Percentiles rank a stretch among this genome's conserved stretches.
Conservation (phyloP, 2,113 vertebrate species). For the Cyphomyrus plagiostoma region DNA sequence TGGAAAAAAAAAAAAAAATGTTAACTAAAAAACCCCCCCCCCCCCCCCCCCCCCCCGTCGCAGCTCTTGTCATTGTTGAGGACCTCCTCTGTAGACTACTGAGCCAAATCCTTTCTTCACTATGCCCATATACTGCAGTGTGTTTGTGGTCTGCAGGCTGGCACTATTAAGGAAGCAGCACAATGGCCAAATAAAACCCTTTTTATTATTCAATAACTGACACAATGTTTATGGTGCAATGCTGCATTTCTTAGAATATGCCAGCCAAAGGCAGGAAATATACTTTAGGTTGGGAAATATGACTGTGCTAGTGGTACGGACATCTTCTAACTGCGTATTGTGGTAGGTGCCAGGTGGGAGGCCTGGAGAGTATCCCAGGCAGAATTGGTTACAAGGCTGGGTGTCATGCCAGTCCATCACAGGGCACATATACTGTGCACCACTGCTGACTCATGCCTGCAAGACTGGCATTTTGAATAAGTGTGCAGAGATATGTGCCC, state of each 20-base stretch:
- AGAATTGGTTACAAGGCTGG: neutral
- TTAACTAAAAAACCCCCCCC: too few species aligned
- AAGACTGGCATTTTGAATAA: neutral
- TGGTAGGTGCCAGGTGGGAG: neutral
- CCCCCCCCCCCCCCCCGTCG: neutral
- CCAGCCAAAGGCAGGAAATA: neutral
- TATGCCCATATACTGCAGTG: neutral
- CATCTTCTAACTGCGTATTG: neutral
- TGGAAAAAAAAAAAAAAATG: too few species aligned
- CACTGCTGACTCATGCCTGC: neutral
- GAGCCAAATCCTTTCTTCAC: neutral
- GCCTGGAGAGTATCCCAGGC: neutral
- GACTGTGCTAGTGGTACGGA: neutral
- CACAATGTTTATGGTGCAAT: neutral
- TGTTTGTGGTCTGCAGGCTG: neutral
- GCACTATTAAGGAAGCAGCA: neutral
- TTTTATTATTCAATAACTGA: constrained; percentile 11
- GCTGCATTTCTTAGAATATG: neutral
- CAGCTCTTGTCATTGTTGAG: neutral
- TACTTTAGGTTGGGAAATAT: neutral
- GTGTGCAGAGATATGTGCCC: neutral
- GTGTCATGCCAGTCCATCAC: neutral
- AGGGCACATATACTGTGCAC: neutral
- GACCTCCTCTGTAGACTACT: neutral
- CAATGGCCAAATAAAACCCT: neutral